Conservation (phyloP, 2,888 invertebrate genomes). For the Oscheius myriophilus region DNA sequence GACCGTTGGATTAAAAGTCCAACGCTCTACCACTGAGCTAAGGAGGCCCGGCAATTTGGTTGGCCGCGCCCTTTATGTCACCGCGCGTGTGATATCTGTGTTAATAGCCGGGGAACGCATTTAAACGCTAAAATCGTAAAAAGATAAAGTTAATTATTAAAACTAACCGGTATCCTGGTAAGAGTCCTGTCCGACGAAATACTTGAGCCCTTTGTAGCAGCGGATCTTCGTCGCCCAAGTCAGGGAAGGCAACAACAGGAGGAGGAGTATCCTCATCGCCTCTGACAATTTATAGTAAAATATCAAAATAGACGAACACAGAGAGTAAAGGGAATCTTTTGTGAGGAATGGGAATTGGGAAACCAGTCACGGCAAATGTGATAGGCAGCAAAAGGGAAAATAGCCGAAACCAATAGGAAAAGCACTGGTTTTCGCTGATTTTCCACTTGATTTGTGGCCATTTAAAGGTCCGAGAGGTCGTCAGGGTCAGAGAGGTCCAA, state of each 20-base stretch:
- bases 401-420: not conserved
- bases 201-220: constrained; percentile 50
- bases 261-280: not conserved
- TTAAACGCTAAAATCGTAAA: too few species aligned
- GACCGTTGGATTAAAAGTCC: too few species aligned
- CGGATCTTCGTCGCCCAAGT: constrained; percentile 32
- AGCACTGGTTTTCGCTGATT: not conserved
- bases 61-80: too few species aligned
- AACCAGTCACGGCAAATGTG: not conserved
- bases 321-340: not conserved
- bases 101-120: too few species aligned
- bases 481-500: not conserved
- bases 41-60: too few species aligned
- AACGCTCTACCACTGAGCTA: too few species aligned
- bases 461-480: not conserved
- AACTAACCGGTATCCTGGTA: constrained; percentile 45
- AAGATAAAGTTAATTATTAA: not conserved
- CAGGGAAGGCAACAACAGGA: not conserved
- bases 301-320: not conserved
- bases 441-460: not conserved
- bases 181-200: constrained; percentile 45
- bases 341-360: not conserved
- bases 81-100: not conserved
- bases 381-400: too few species aligned
- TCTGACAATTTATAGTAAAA: not conserved